phyloP scores from a whole-genome alignment of 1,140 invertebrate species.

The Drosophila micromelanica region DNA sequence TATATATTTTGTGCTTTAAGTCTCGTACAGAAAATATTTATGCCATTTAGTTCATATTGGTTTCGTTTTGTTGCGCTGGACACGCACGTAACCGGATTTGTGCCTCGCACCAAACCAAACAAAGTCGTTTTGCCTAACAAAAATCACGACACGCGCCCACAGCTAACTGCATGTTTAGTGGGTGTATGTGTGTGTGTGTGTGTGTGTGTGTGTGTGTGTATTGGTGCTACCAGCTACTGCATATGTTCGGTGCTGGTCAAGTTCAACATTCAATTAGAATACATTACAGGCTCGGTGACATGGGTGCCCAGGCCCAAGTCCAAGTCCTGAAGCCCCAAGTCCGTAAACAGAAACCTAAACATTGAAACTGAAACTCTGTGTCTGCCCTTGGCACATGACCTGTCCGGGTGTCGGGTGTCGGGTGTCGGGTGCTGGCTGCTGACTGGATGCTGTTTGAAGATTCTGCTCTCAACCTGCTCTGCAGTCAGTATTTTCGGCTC shows the following conservation, averaged over 20 bases:
- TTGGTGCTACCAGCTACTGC: slow-evolving; percentile 23
- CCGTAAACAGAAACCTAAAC: slow-evolving; percentile 7
- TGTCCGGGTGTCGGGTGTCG: not conserved
- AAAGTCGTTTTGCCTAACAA: not conserved
- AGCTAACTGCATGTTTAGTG: not conserved
- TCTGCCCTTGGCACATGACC: slow-evolving; percentile 53
- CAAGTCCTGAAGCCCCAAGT: not conserved
- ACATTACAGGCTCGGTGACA: slow-evolving; percentile 79
- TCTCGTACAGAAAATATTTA: no score
- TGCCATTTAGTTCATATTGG: no score
- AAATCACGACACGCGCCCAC: slow-evolving; percentile 1
- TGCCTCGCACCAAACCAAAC: not conserved
- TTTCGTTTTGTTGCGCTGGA: not conserved
- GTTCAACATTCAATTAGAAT: slow-evolving; percentile 82
- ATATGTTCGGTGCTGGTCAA: slow-evolving; percentile 60
- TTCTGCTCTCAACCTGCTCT: slow-evolving; percentile 3
- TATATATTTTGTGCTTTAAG: not conserved
- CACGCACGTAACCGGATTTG: not conserved
- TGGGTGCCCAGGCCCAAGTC: slow-evolving; percentile 39
- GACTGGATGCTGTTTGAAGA: slow-evolving; percentile 2
- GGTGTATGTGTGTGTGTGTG: slow-evolving; percentile 3
- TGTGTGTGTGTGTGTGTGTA: slow-evolving; percentile 5
- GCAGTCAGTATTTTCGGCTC: not conserved
- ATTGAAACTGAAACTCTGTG: slow-evolving; percentile 51
- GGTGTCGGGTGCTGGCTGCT: slow-evolving; percentile 13